Base-by-base conservation (phyloP, 2,113 vertebrate species). In the Tor tambroides region DNA sequence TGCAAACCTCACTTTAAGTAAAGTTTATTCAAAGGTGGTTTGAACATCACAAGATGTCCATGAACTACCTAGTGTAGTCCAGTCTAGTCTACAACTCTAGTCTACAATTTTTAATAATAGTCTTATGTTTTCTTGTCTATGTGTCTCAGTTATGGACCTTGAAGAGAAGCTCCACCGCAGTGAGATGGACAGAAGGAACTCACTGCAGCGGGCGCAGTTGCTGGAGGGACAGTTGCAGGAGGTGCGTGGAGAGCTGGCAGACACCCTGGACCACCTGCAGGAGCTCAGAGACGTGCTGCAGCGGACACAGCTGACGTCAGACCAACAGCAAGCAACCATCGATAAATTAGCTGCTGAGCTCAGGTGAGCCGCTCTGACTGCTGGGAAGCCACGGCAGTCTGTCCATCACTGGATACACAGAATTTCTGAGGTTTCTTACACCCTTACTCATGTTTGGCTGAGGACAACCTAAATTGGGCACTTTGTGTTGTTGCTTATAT, bases 111-210 rank as follows among this genome's bases (percentile, higher is more conserved):
- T 38, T 15, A 11, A 35, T 80, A 49, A 71, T 32, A 23, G 4
- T 14, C 12, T 41, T 61, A 54, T 21, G 30, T 77, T 54, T 81
- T 11, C 14, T n/a, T 49, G 3, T 38, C 0, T 23, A 1, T n/a
- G 30, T 32, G 7, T 15, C 21, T 87, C 69, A 99, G 98, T 95
- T 71, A 89, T 91, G 9, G 93, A 96, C 81, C 94, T 98, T 84
- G 96, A 98, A 91, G 96, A 97, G 86, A 95, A 95, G 85, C 92
- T 98, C 56, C 95, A 96, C 61, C 91, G 90, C 54, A 95, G 93
- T 69, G 96, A 97, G 92, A 93, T 91, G 38, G 93, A 96, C 87
- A 83, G 93, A 59, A 92, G 91, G 67, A 95, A 94, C 90, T 93
- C 92, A 21, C 75, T 92, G 41, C 94, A 96, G 91, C 94, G 91